Base-by-base conservation (phyloP, 1,140 invertebrate species). In the Cherax destructor region DNA sequence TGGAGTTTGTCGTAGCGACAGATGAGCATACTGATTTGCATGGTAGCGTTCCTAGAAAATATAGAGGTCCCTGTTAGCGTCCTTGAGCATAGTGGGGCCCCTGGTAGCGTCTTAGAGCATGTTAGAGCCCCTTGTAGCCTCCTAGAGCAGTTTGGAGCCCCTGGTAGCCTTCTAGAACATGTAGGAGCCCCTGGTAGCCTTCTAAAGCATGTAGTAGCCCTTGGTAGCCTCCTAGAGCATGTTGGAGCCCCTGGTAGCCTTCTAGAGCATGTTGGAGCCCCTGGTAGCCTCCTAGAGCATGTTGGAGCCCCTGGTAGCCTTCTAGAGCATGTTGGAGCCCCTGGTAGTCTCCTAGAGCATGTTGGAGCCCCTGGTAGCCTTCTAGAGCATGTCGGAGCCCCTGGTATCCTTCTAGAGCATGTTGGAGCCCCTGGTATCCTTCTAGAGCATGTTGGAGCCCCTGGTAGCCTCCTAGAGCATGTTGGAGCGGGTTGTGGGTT, bases 401-500 rank as follows among this genome's bases (percentile, higher is more conserved):
- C n/a, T 83, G 81, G 7, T 16, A n/a, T 59, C 13, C 11, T 61
- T n/a, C 69, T 21, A 2, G 21, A 69, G 10, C 4, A 69, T 69
- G 65, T 21, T 69, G 65, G 21, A 69, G 65, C 30, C 1, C 24
- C 6, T 77, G 13, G 13, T 16, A 6, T 10, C 47, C n/a, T 77
- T 6, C 47, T 41, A 24, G 79, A 16, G 4, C 47, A 49, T 52
- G 79, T 11, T 50, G 21, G 79, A 30, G 79, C 47, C 13, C 21
- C n/a, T 83, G 81, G 7, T 2, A 7, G 81, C 13, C 11, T 65
- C 30, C 47, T 76, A 76, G 84, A 86, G 16, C 72, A 87, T 79
- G 76, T 87, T 87, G 85, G 85, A 78, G 85, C 77, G 85, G 5
- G 85, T 87, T 52, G 77, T 61, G 16, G 85, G 85, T 41, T 76